These are phyloP conservation scores for Pseudomyrmex sp. DNA, from an alignment of 1,140 invertebrate species.

Conservation along the genomic window DNA sequence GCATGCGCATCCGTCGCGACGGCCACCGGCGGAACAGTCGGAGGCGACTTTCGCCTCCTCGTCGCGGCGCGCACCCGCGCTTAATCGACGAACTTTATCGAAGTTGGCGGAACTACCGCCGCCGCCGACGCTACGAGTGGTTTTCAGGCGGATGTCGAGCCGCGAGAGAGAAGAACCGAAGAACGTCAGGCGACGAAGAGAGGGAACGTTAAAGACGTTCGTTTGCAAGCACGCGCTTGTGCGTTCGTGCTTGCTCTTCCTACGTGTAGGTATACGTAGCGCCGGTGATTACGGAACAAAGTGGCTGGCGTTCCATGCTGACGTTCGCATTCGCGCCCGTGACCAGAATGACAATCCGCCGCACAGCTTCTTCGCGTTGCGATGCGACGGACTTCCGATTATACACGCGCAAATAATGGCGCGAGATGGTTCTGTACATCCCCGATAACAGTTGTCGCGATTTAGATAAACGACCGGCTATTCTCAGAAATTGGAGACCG, in stretches of 20 bases:
- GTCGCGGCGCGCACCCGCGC: slow-evolving; percentile 65
- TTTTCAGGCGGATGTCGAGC: slow-evolving; percentile 23
- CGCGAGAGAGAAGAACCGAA: background rate
- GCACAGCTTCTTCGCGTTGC: slow-evolving; percentile 43
- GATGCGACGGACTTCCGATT: slow-evolving; percentile 60
- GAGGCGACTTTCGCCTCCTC: slow-evolving; percentile 36
- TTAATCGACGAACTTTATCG: slow-evolving; percentile 79
- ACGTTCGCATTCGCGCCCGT: slow-evolving; percentile 50
- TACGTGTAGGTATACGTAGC: slow-evolving; percentile 36
- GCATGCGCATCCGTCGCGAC: slow-evolving; percentile 60
- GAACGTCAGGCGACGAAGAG: background rate
- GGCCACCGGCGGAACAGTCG: slow-evolving; percentile 35
- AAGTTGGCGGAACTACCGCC: slow-evolving; percentile 71
- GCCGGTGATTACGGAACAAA: slow-evolving; percentile 67
- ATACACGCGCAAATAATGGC: slow-evolving; percentile 51
- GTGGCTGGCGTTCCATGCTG: slow-evolving; percentile 42
- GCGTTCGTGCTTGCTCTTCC: background rate
- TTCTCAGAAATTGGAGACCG: background rate
- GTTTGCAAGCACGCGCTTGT: slow-evolving; percentile 16
- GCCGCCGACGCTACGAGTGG: slow-evolving; percentile 21
- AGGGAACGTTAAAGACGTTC: slow-evolving; percentile 14
- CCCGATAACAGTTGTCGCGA: slow-evolving; percentile 47
- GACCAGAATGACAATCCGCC: slow-evolving; percentile 60
- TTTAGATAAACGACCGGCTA: slow-evolving; percentile 46
- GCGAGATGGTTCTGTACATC: background rate